Percentiles rank a stretch among this genome's conserved stretches.
These are phyloP conservation scores for Psilopsiagon aymara DNA, from an alignment of 2,113 vertebrate species.

Conservation along the genomic window DNA sequence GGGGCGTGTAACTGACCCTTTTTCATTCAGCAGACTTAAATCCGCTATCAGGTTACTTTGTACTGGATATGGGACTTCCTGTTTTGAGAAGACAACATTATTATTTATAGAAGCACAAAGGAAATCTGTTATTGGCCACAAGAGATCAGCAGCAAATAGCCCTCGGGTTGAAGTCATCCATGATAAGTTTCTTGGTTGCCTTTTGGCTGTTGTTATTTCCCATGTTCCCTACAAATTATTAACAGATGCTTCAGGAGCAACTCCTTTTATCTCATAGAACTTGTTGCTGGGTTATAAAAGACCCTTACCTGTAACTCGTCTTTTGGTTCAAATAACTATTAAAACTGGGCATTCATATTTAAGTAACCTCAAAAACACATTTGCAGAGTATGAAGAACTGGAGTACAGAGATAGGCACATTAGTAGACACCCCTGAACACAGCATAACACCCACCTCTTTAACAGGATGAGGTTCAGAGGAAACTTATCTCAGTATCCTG, in stretches of 20 bases:
- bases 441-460: background rate
- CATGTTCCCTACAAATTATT: background rate
- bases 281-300: background rate
- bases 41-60: background rate
- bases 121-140: background rate
- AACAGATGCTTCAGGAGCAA: background rate
- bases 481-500: background rate
- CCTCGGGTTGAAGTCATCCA: background rate
- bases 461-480: background rate
- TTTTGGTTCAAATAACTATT: background rate
- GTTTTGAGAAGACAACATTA: slow-evolving; percentile 26
- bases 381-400: background rate
- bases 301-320: background rate
- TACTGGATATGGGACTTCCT: background rate
- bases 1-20: background rate
- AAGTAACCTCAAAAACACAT: background rate
- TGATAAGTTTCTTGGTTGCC: background rate
- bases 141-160: background rate
- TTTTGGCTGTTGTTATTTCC: slow-evolving; percentile 8
- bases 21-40: background rate
- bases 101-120: slow-evolving; percentile 32
- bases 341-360: background rate
- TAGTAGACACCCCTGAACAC: background rate
- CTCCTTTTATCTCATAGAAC: background rate
- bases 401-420: background rate